A percentile compares a stretch with the other conserved stretches of the same genome.
These are phyloP conservation scores for Caenorhabditis tropicalis DNA, from an alignment of 1,140 invertebrate species.

Conservation along the genomic window DNA sequence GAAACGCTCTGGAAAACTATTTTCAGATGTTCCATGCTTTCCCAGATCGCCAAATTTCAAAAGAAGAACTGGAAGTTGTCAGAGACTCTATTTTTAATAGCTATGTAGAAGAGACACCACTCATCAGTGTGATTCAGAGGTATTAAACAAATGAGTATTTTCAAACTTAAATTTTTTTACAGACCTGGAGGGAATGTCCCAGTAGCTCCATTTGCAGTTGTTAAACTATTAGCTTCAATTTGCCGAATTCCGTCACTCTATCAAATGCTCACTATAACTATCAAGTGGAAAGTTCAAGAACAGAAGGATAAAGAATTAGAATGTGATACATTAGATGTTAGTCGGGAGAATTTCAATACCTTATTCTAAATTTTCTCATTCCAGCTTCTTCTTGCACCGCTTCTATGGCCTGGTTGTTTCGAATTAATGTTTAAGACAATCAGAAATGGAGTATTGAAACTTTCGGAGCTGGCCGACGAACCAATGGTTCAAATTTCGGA, in stretches of 20 bases:
- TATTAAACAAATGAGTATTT: neutral
- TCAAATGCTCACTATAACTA: neutral
- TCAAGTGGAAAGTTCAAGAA: slow-evolving; percentile 14
- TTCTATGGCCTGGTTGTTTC: neutral
- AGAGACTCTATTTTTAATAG: neutral
- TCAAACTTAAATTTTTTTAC: neutral
- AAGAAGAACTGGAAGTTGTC: neutral
- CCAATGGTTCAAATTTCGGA: slow-evolving; percentile 7
- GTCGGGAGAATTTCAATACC: neutral
- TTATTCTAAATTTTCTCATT: neutral
- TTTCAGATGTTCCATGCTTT: slow-evolving; percentile 51
- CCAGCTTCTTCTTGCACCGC: slow-evolving; percentile 11
- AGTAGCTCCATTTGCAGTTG: neutral
- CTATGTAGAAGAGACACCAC: neutral
- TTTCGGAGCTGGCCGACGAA: slow-evolving; percentile 37
- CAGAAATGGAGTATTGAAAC: neutral
- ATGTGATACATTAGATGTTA: slow-evolving; percentile 2
- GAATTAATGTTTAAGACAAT: slow-evolving; percentile 7
- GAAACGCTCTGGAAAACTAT: neutral
- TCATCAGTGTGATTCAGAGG: slow-evolving; percentile 20
- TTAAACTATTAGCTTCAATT: slow-evolving; percentile 11
- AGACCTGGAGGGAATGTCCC: neutral
- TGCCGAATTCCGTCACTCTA: slow-evolving; percentile 12
- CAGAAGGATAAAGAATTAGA: neutral
- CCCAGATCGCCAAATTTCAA: slow-evolving; percentile 23